Percentiles rank a stretch among this genome's conserved stretches.
phyloP scores from a whole-genome alignment of 2,888 invertebrate species.

The Nephrotoma appendiculata region DNA sequence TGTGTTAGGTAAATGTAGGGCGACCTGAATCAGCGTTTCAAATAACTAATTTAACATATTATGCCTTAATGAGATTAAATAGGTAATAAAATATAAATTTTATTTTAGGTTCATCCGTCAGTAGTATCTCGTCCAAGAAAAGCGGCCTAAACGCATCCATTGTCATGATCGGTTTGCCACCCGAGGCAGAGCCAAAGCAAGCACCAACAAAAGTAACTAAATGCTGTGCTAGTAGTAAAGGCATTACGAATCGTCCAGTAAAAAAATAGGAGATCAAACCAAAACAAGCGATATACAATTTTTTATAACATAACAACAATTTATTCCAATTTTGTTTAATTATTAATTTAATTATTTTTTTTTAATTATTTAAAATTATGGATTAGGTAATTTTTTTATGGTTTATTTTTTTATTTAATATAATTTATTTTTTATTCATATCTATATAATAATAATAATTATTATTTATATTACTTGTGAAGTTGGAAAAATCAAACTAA shows the following conservation, averaged over 20 bases:
- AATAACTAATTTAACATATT: too few relatives aligned
- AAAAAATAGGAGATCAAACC: background rate
- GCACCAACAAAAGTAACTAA: background rate
- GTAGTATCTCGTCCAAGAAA: background rate
- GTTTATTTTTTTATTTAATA: background rate
- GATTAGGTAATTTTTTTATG: background rate
- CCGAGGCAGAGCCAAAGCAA: background rate
- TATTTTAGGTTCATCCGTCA: background rate
- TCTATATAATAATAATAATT: background rate
- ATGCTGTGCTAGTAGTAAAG: background rate
- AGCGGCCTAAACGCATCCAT: background rate
- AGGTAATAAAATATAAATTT: background rate
- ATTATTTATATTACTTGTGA: background rate
- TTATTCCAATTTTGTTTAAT: background rate
- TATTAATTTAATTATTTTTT: background rate
- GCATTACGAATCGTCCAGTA: background rate
- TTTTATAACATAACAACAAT: background rate
- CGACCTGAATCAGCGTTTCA: too few relatives aligned
- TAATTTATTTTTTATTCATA: background rate
- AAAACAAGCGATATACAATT: background rate
- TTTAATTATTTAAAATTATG: background rate
- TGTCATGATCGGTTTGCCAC: background rate
- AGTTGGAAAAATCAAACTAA: background rate
- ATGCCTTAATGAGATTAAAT: too few relatives aligned
- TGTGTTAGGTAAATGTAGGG: too few relatives aligned